Base-by-base conservation (phyloP, 2,113 vertebrate species). In the Maccullochella peelii region DNA sequence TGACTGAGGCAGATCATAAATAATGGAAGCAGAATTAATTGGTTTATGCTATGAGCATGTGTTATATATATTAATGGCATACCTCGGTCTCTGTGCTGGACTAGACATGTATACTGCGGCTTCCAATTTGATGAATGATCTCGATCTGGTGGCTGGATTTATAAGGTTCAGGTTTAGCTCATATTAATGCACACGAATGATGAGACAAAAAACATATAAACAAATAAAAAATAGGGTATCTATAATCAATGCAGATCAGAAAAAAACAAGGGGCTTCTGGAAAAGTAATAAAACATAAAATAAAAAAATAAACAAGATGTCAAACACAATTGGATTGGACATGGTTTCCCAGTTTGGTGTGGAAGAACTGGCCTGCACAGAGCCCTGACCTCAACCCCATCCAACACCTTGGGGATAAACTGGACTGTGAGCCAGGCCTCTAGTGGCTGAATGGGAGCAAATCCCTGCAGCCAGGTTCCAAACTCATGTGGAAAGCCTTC, bases 21-120 rank as follows among this genome's bases (percentile, higher is more conserved):
- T 91, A 90, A 90, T 85, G 63, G 80, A 89, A 59, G 68, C 36
- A 55, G 65, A 80, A 85, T 89, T 81, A 93, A 92, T 91, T 88
- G 90, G 80, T 91, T 91, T 87, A 91, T 79, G 90, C 82, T 84
- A 61, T 69, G 80, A 91, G 76, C 86, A 89, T 91, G 87, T 91
- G 86, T 87, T 90, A 38, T 71, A 81, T 89, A 67, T 87, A 80
- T 84, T 75, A 73, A 90, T 82, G 75, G 82, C 62, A 87, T 77
- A 73, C 44, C 49, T 4, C 73, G 82, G 33, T 33, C 80, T 83
- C 66, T 44, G 65, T 61, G 71, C 62, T 21, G 40, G 21, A 71
- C 21, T 4, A 47, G 33, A 77, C 71, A 14, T 63, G 25, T 70
- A 80, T 59, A 69, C 52, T 59, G 74, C 10, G 1, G 68, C 59